These are phyloP conservation scores for Cydia pomonella DNA, from an alignment of 1,140 invertebrate species.

Conservation along the genomic window DNA sequence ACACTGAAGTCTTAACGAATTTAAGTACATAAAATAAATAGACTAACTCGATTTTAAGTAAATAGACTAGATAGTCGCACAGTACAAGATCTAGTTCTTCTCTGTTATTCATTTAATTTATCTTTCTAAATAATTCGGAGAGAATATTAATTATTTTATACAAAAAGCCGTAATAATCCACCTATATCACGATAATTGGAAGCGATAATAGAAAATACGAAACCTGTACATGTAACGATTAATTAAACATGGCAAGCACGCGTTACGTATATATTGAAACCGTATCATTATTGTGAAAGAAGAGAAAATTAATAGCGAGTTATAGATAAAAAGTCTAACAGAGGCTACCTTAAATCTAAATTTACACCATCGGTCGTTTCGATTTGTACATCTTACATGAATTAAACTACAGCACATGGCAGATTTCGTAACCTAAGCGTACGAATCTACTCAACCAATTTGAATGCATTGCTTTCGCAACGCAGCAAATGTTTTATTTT, in stretches of 20 bases:
- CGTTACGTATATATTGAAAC: constrained; percentile 45
- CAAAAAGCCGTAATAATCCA: neutral
- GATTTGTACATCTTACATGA: constrained; percentile 41
- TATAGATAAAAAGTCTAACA: constrained; percentile 38
- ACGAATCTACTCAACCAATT: constrained; percentile 1
- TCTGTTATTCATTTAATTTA: neutral
- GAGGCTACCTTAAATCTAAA: constrained; percentile 40
- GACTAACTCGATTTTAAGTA: neutral
- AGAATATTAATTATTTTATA: neutral
- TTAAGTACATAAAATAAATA: neutral
- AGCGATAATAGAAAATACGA: neutral
- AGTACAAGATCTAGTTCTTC: neutral
- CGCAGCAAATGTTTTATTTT: constrained; percentile 19
- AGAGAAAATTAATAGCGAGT: constrained; percentile 36
- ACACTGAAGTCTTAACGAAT: neutral
- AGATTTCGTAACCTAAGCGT: constrained; percentile 15
- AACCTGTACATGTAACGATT: neutral
- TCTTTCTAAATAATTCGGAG: neutral
- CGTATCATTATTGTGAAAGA: constrained; percentile 39
- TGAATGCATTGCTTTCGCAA: constrained; percentile 21
- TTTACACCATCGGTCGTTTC: constrained; percentile 44
- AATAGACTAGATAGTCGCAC: neutral
- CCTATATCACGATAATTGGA: neutral
- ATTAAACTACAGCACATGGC: constrained; percentile 22
- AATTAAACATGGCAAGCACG: constrained; percentile 24